Evolutionary conservation across 2,797 vertebrate genomes (phyloP).

Genomic region (Telmatherina bonti): DNA sequence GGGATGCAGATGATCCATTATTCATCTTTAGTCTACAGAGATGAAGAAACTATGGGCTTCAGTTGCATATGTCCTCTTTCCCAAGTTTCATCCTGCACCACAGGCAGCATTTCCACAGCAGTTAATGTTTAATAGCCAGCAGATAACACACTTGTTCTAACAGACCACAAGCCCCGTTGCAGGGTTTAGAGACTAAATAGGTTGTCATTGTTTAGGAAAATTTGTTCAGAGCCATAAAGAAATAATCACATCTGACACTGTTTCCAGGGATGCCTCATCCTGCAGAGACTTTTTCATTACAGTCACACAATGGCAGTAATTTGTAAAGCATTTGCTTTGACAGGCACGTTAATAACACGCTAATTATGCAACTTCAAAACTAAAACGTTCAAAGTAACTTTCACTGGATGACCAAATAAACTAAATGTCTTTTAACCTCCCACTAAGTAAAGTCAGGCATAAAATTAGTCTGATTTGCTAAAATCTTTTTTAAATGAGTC

Average conservation of each 20-base stretch:
- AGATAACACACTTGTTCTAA: background rate
- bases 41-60: slow-evolving; percentile 7
- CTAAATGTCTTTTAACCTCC: too few relatives aligned
- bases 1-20: background rate
- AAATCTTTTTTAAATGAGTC: too few relatives aligned
- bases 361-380: too few relatives aligned
- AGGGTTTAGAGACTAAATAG: slow-evolving; percentile 1
- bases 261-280: too few relatives aligned
- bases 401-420: too few relatives aligned
- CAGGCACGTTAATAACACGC: too few relatives aligned
- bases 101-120: background rate
- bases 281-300: too few relatives aligned
- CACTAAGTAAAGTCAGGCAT: too few relatives aligned
- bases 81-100: slow-evolving; percentile 21
- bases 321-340: background rate
- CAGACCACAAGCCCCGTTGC: slow-evolving; percentile 5
- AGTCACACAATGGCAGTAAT: background rate
- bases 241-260: background rate
- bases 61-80: slow-evolving; percentile 17
- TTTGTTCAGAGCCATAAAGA: background rate
- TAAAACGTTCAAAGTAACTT: too few relatives aligned
- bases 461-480: too few relatives aligned
- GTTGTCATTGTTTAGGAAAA: slow-evolving; percentile 15
- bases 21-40: background rate
- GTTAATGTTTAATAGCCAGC: slow-evolving; percentile 31